Conservation (phyloP, 2,113 vertebrate species). For the Anser cygnoides region DNA sequence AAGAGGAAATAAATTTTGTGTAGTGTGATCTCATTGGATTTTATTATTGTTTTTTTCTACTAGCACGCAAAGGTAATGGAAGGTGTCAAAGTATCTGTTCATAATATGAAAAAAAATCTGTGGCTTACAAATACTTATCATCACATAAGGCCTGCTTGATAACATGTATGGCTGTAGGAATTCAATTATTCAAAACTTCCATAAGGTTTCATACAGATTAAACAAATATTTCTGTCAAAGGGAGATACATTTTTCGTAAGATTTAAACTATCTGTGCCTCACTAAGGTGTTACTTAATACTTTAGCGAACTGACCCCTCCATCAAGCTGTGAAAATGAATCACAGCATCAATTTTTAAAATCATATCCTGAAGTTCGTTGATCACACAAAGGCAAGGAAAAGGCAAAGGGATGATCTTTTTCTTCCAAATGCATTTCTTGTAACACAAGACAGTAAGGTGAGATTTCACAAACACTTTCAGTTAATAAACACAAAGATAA, state of each 20-base stretch:
- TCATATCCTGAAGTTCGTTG: neutral
- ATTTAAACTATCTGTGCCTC: neutral
- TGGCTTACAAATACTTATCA: neutral
- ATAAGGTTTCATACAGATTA: constrained; percentile 20
- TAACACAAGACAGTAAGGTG: neutral
- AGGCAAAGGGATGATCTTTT: neutral
- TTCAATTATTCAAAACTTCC: constrained; percentile 14
- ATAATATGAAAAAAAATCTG: neutral
- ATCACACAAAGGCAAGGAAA: neutral
- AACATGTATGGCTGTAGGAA: neutral
- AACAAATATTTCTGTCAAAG: constrained; percentile 17
- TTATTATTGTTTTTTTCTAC: constrained; percentile 3
- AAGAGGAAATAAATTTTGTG: constrained; percentile 25
- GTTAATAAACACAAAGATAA: neutral
- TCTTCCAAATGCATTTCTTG: neutral
- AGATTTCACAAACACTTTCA: neutral
- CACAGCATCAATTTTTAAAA: constrained; percentile 8
- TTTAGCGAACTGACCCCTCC: neutral
- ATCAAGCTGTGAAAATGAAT: neutral
- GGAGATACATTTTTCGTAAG: neutral
- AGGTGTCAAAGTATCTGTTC: neutral
- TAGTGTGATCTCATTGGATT: neutral
- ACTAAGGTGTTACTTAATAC: neutral
- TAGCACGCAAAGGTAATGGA: neutral
- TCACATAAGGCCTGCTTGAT: neutral